Evolutionary conservation across 2,113 vertebrate species (phyloP), one percentile per base, ranked within the genome.

Genomic region (Motacilla tschutschensis): DNA sequence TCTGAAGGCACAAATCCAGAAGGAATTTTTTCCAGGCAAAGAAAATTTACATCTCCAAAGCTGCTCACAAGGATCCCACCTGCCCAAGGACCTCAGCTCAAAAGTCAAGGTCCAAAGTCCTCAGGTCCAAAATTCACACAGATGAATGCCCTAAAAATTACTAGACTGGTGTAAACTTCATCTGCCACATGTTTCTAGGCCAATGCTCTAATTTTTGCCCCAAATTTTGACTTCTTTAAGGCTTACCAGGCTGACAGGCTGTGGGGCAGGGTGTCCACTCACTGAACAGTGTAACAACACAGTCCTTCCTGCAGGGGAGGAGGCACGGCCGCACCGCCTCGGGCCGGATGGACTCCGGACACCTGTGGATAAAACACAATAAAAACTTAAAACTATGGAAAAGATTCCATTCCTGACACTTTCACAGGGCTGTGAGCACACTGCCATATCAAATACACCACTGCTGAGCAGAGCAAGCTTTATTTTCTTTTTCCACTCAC

Each of bases 201-300:
- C 36, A 60, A 14, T 62, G 55, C 8, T 46, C 18, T 11, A 7
- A 6, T 26, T 74, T 44, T 40, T 12, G 7, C 14, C n/a, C 14
- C 16, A 47, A 16, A 67, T 55, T n/a, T 17, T 50, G 14, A 20
- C 20, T 24, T 64, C 47, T 51, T 28, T 8, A 76, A 62, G 78
- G 83, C 95, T 94, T 97, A 99, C 99, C 98, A 96, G 97, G 96
- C 28, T 97, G 95, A 77, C 99, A 99, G 20, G 87, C 64, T 33
- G 94, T 95, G 1, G 98, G 98, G 82, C 99, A 99, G 60, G 79
- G 88, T 3, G 98, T 99, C 99, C 99, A 99, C 95, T 99, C 98
- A 17, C 99, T 99, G 96, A 99, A 99, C 29, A 98, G 96, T 0
- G 99, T 99, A 55, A 99, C 99, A 9, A 98, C 15, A 58, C 99